Conservation (phyloP, 2,888 invertebrate genomes). For the Stegophylla sp. region DNA sequence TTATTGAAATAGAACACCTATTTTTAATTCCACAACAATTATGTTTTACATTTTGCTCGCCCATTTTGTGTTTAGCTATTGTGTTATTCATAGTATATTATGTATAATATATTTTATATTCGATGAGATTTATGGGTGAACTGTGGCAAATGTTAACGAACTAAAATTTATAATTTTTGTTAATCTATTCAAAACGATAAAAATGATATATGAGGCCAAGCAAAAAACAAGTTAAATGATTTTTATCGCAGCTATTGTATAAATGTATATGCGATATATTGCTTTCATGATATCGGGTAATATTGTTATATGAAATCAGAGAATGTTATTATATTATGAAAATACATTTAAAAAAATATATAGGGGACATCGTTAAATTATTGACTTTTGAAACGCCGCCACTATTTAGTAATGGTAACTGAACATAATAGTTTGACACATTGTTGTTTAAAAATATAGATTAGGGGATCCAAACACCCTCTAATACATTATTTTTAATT, state of each 20-base stretch:
- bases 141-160: constrained; percentile 43
- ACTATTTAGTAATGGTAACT: constrained; percentile 40
- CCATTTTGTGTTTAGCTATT: not conserved
- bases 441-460: constrained; percentile 15
- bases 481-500: constrained; percentile 44
- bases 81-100: constrained; percentile 16
- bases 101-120: not conserved
- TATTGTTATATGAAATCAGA: constrained; percentile 37
- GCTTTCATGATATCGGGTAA: constrained; percentile 22
- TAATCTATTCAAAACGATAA: constrained; percentile 55
- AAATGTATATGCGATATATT: not conserved
- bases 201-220: constrained; percentile 39
- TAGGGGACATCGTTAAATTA: constrained; percentile 40
- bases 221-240: constrained; percentile 46
- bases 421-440: constrained; percentile 33
- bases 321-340: constrained; percentile 43
- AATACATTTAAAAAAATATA: constrained; percentile 34
- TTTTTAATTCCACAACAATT: too few relatives aligned
- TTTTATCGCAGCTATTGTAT: constrained; percentile 52
- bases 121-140: constrained; percentile 41
- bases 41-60: not conserved
- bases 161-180: constrained; percentile 49
- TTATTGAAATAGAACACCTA: too few relatives aligned
- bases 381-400: constrained; percentile 39
- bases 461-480: constrained; percentile 30